These are phyloP conservation scores for Entelurus aequoreus DNA, from an alignment of 2,113 vertebrate genomes.

Conservation along the genomic window DNA sequence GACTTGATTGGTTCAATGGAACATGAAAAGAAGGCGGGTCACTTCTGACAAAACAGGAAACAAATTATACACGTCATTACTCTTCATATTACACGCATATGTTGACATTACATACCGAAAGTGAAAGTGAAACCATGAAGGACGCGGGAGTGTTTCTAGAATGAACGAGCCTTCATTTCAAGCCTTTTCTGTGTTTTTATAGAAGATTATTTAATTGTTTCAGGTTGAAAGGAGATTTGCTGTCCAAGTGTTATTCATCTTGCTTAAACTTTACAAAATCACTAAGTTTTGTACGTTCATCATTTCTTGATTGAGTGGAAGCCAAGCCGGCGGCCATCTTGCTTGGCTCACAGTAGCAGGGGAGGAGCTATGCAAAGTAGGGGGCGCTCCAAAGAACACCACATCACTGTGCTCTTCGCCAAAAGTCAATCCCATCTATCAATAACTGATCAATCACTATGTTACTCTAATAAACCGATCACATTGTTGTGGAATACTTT, in stretches of 20 bases:
- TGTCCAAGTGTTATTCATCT: conserved; percentile 15
- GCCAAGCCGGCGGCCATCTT: too few species aligned
- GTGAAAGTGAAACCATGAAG: background rate
- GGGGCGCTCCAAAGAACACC: too few species aligned
- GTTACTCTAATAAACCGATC: too few species aligned
- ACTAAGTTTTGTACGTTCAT: conserved; percentile 9
- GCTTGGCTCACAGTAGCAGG: too few species aligned
- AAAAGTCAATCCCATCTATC: too few species aligned
- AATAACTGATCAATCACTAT: too few species aligned
- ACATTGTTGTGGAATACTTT: too few species aligned
- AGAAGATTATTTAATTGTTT: conserved; percentile 78
- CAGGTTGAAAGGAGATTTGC: conserved; percentile 54
- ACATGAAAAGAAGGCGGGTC: background rate
- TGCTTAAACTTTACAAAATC: background rate
- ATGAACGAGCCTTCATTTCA: conserved; percentile 52
- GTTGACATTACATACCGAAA: conserved; percentile 29
- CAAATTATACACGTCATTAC: conserved; percentile 34
- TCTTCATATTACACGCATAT: conserved; percentile 55
- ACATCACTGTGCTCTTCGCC: too few species aligned
- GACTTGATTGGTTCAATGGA: background rate
- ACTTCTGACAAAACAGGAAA: conserved; percentile 1
- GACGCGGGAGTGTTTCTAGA: conserved; percentile 34
- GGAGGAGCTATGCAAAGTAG: too few species aligned
- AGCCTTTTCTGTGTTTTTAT: conserved; percentile 68
- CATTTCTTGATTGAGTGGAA: background rate